Evolutionary conservation across 2,113 vertebrate species (phyloP).

Genomic region (Hoplias malabaricus): DNA sequence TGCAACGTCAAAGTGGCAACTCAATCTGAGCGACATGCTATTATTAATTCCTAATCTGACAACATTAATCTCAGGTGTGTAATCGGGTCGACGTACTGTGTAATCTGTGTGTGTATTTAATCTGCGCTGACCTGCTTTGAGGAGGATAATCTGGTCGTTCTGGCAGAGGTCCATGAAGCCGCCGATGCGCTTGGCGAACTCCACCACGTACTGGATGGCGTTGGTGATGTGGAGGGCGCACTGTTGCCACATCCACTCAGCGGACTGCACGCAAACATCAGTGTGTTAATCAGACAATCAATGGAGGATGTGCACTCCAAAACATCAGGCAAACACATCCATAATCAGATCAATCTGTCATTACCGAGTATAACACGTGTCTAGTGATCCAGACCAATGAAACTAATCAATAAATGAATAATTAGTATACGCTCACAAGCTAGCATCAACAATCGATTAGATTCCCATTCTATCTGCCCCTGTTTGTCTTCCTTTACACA

Average conservation of each 20-base stretch:
- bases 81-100: conserved; percentile 17
- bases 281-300: background rate
- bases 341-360: background rate
- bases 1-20: background rate
- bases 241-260: conserved; percentile 89
- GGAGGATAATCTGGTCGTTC: conserved; percentile 92
- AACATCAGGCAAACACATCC: conserved; percentile 2
- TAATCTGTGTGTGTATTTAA: conserved; percentile 6
- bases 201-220: conserved; percentile 90
- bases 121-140: conserved; percentile 85
- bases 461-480: no score
- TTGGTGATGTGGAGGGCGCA: conserved; percentile 87
- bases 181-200: conserved; percentile 87
- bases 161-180: conserved; percentile 95
- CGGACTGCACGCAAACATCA: conserved; percentile 71
- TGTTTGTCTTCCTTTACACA: no score
- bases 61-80: background rate
- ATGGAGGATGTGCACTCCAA: background rate
- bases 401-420: background rate
- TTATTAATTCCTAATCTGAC: background rate
- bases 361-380: background rate
- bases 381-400: background rate
- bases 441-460: background rate
- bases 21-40: background rate
- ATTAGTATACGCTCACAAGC: background rate